These are phyloP conservation scores for Charaxes varanes DNA, from an alignment of 1,140 invertebrate species.

Conservation along the genomic window DNA sequence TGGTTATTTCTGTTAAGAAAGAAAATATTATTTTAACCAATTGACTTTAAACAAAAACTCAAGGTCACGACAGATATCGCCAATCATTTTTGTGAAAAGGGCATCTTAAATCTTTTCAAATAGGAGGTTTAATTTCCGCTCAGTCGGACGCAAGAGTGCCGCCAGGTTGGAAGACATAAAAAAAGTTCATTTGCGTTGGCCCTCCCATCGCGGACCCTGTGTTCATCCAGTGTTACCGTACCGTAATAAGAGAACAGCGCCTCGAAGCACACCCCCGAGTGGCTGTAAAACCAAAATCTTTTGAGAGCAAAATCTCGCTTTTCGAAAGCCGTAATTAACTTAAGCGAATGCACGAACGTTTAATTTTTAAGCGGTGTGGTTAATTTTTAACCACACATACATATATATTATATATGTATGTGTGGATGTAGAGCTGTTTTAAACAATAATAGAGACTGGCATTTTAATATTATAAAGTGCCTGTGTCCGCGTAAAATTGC, in stretches of 20 bases:
- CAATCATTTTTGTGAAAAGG: too few relatives aligned
- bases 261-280: slow-evolving; percentile 40
- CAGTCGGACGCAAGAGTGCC: slow-evolving; percentile 38
- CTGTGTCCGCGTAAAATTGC: too few relatives aligned
- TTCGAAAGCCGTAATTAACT: slow-evolving; percentile 37
- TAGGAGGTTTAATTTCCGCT: slow-evolving; percentile 55
- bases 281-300: slow-evolving; percentile 48
- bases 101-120: slow-evolving; percentile 68
- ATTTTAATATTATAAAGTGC: too few relatives aligned
- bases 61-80: too few relatives aligned
- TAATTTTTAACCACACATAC: too few relatives aligned
- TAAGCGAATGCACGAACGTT: slow-evolving; percentile 19
- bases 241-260: slow-evolving; percentile 52
- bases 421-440: too few relatives aligned
- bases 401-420: too few relatives aligned
- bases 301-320: slow-evolving; percentile 28
- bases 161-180: slow-evolving; percentile 41
- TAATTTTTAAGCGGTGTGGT: slow-evolving; percentile 12
- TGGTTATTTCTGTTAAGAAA: too few relatives aligned
- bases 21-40: too few relatives aligned
- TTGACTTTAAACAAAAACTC: too few relatives aligned
- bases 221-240: slow-evolving; percentile 59
- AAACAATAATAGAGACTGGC: too few relatives aligned
- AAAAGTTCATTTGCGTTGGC: slow-evolving; percentile 60
- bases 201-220: slow-evolving; percentile 37